Evolutionary conservation across 2,113 vertebrate genomes (phyloP).

Genomic region (Rhinopomastus cyanomelas): DNA sequence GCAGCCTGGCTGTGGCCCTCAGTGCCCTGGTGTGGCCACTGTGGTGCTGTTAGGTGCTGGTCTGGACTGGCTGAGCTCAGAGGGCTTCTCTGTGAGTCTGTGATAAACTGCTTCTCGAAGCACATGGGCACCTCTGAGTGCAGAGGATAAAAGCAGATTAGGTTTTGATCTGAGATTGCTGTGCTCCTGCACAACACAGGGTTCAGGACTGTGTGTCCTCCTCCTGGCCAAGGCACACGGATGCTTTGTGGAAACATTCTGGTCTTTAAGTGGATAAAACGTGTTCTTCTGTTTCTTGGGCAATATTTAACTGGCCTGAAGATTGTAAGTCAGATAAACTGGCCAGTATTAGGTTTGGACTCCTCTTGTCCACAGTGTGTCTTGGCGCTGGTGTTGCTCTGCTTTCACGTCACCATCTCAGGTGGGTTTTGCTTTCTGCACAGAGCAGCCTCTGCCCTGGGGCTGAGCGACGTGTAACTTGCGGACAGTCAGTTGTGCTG

Average conservation of each 20-base stretch:
- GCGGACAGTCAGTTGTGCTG: not conserved
- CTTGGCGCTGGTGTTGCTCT: not conserved
- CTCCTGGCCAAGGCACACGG: not conserved
- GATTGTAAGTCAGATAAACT: not conserved
- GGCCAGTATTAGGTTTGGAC: not conserved
- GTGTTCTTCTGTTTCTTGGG: conserved; percentile 6
- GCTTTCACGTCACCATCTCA: not conserved
- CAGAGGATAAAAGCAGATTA: too few species aligned
- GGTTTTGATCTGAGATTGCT: too few species aligned
- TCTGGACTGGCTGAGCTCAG: too few species aligned
- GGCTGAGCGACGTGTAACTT: not conserved
- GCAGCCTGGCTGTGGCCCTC: too few species aligned
- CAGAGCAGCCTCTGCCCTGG: not conserved
- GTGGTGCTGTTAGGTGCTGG: too few species aligned
- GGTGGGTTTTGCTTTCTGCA: not conserved
- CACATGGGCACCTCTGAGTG: too few species aligned
- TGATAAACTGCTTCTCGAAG: too few species aligned
- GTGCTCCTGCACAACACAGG: not conserved
- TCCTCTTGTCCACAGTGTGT: not conserved
- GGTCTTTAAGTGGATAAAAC: not conserved
- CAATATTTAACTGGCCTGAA: not conserved
- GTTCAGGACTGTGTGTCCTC: not conserved
- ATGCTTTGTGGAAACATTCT: not conserved
- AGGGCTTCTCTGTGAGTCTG: too few species aligned
- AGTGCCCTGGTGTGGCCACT: too few species aligned